phyloP scores from a whole-genome alignment of 2,113 vertebrate species.

The Xiphophorus hellerii region DNA sequence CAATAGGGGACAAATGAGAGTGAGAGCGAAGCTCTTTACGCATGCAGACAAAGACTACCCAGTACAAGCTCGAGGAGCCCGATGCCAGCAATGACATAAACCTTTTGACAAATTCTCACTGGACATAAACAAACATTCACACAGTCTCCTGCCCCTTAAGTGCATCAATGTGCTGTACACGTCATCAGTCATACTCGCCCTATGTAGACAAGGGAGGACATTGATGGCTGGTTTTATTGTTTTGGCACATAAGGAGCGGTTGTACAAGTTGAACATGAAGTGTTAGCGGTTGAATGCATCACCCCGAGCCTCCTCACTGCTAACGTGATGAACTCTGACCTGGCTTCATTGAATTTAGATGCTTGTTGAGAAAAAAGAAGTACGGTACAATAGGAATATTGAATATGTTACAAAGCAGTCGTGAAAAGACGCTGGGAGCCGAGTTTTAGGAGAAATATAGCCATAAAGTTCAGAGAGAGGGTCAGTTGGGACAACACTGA shows the following conservation, averaged over 20 bases:
- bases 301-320: constrained; percentile 38
- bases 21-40: constrained; percentile 79
- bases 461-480: constrained; percentile 75
- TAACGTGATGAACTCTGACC: constrained; percentile 67
- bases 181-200: constrained; percentile 64
- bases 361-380: constrained; percentile 19
- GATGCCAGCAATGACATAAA: constrained; percentile 81
- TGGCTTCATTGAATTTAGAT: constrained; percentile 43
- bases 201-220: constrained; percentile 65
- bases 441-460: constrained; percentile 72
- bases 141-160: constrained; percentile 63
- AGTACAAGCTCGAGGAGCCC: constrained; percentile 74
- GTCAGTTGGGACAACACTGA: constrained; percentile 70
- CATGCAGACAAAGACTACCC: constrained; percentile 84
- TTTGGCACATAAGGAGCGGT: constrained; percentile 58
- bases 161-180: constrained; percentile 62
- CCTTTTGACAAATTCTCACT: constrained; percentile 72
- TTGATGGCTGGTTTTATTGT: constrained; percentile 75
- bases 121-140: constrained; percentile 77
- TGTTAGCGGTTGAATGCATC: constrained; percentile 42
- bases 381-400: constrained; percentile 65
- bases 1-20: constrained; percentile 83
- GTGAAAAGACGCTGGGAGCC: constrained; percentile 37
- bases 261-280: constrained; percentile 60
- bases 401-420: constrained; percentile 54